A percentile compares a stretch with the other conserved stretches of the same genome.
phyloP scores from a whole-genome alignment of 2,888 invertebrate species.

The Malacosoma neustria region DNA sequence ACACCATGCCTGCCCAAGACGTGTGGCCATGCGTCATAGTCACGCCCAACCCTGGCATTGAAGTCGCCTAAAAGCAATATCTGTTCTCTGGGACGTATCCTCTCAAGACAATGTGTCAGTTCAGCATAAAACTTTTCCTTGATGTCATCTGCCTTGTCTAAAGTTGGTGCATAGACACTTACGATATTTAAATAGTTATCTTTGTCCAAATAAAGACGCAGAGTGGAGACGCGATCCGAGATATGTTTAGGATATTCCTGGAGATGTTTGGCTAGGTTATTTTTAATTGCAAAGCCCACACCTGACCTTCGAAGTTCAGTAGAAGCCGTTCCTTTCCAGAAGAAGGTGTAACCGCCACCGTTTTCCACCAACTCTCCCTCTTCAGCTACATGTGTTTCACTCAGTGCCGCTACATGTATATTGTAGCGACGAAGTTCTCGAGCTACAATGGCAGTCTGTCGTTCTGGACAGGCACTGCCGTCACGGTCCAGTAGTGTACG shows the following conservation, averaged over 20 bases:
- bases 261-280: slow-evolving; percentile 2
- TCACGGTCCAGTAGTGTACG: slow-evolving; percentile 14
- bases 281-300: slow-evolving; percentile 15
- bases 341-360: slow-evolving; percentile 12
- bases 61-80: too few relatives aligned
- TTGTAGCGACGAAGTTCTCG: slow-evolving; percentile 16
- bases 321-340: slow-evolving; percentile 12
- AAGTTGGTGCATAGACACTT: slow-evolving; percentile 20
- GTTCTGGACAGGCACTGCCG: slow-evolving; percentile 12
- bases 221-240: slow-evolving; percentile 10
- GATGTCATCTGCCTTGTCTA: slow-evolving; percentile 11
- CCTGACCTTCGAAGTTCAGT: slow-evolving; percentile 10
- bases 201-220: slow-evolving; percentile 12
- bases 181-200: slow-evolving; percentile 18
- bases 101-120: slow-evolving; percentile 3
- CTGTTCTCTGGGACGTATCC: too few relatives aligned
- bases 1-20: too few relatives aligned
- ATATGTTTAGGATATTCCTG: slow-evolving; percentile 8
- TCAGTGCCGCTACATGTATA: slow-evolving; percentile 17
- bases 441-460: slow-evolving; percentile 17
- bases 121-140: slow-evolving; percentile 17
- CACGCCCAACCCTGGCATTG: too few relatives aligned
- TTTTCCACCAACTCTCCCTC: slow-evolving; percentile 15
- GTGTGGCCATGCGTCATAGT: too few relatives aligned
- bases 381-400: slow-evolving; percentile 18